These are phyloP conservation scores for Tinea pellionella DNA, from an alignment of 2,888 invertebrate genomes.

Conservation along the genomic window DNA sequence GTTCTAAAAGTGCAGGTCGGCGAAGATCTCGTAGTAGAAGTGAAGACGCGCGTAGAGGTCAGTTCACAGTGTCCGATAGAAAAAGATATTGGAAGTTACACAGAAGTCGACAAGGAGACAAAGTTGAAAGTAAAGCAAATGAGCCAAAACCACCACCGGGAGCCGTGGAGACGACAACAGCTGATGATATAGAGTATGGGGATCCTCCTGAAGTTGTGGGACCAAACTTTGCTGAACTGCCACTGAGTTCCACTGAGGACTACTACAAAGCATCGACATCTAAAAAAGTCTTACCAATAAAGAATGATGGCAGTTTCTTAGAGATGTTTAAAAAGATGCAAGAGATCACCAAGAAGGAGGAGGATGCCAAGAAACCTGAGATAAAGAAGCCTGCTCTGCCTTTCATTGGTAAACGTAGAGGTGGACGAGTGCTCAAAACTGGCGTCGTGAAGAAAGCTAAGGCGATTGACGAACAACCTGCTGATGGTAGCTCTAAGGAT, in stretches of 20 bases:
- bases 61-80: constrained; percentile 58
- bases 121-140: constrained; percentile 34
- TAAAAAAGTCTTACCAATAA: constrained; percentile 73
- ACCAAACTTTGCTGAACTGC: constrained; percentile 52
- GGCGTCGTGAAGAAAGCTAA: constrained; percentile 90
- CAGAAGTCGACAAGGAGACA: constrained; percentile 38
- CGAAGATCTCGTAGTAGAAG: constrained; percentile 35
- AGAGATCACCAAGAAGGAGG: constrained; percentile 68
- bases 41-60: constrained; percentile 45
- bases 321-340: constrained; percentile 94
- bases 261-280: constrained; percentile 40
- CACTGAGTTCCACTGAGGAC: constrained; percentile 24
- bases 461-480: constrained; percentile 71
- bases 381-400: constrained; percentile 57
- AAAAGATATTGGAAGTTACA: constrained; percentile 59
- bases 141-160: constrained; percentile 54
- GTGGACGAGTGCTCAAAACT: constrained; percentile 88
- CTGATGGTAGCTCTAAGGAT: constrained; percentile 77
- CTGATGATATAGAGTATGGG: constrained; percentile 52
- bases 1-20: constrained; percentile 18
- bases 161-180: constrained; percentile 39
- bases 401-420: constrained; percentile 83
- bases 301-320: constrained; percentile 91
- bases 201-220: constrained; percentile 59
- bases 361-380: constrained; percentile 35